phyloP scores from a whole-genome alignment of 2,888 invertebrate genomes.

The Calameuta filiformis region DNA sequence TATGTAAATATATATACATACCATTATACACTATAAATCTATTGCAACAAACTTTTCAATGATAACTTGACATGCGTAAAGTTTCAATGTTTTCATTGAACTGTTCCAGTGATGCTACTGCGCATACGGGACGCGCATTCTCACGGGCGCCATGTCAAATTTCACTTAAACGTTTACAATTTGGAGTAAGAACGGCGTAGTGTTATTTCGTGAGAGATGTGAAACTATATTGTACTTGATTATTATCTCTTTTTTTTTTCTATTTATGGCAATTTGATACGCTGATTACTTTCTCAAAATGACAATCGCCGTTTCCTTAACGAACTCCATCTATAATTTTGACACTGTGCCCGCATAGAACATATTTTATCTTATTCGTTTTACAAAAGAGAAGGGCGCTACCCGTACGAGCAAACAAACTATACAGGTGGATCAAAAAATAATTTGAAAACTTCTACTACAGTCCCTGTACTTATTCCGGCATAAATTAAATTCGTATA shows the following conservation, averaged over 20 bases:
- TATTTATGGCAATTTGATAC: not conserved
- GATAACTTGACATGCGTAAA: not conserved
- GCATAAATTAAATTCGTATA: not conserved
- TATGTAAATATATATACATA: slow-evolving; percentile 25
- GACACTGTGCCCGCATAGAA: not conserved
- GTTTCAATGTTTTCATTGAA: not conserved
- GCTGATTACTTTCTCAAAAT: not conserved
- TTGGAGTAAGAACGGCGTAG: not conserved
- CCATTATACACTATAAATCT: slow-evolving; percentile 21
- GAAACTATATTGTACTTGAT: not conserved
- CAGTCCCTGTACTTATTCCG: not conserved
- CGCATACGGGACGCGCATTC: not conserved
- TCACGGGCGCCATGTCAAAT: not conserved
- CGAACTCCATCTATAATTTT: not conserved
- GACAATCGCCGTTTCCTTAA: not conserved
- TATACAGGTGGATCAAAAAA: not conserved
- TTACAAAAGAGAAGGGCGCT: not conserved
- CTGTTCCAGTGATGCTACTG: not conserved
- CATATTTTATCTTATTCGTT: not conserved
- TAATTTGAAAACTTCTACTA: not conserved
- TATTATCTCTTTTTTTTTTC: not conserved
- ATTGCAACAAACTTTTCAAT: slow-evolving; percentile 9
- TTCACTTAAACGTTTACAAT: not conserved
- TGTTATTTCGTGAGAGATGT: not conserved
- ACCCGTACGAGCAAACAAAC: not conserved